phyloP scores from a whole-genome alignment of 2,888 invertebrate genomes.

The Graphium colonna region DNA sequence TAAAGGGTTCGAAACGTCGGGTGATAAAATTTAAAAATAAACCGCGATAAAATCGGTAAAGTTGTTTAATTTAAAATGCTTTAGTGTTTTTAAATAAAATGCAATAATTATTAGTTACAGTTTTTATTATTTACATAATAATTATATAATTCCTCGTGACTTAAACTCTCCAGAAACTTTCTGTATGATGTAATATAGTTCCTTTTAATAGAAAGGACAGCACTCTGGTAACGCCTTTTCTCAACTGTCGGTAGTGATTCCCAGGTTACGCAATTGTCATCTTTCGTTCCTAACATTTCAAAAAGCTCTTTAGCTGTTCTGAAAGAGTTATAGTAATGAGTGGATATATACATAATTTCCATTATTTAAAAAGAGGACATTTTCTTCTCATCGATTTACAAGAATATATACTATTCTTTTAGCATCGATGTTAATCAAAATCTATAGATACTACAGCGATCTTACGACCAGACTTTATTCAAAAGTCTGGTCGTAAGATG shows the following conservation, averaged over 20 bases:
- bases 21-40: no score
- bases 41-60: no score
- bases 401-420: no score
- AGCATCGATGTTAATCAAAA: no score
- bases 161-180: conserved; percentile 55
- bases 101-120: not conserved
- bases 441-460: no score
- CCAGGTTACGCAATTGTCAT: conserved; percentile 38
- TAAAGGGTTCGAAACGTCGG: no score
- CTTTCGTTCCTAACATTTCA: conserved; percentile 38
- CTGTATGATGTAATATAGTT: conserved; percentile 56
- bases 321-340: conserved; percentile 24
- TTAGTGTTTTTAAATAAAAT: not conserved
- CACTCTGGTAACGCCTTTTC: conserved; percentile 45
- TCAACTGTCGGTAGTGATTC: conserved; percentile 36
- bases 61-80: no score
- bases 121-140: conserved; percentile 43
- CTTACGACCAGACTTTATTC: no score
- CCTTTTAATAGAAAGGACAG: conserved; percentile 48
- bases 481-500: no score
- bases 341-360: not conserved
- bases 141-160: conserved; percentile 47
- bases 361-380: no score
- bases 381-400: no score
- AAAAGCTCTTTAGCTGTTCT: conserved; percentile 56